Conservation (phyloP, 2,113 vertebrate genomes). For the Ciconia maguari region DNA sequence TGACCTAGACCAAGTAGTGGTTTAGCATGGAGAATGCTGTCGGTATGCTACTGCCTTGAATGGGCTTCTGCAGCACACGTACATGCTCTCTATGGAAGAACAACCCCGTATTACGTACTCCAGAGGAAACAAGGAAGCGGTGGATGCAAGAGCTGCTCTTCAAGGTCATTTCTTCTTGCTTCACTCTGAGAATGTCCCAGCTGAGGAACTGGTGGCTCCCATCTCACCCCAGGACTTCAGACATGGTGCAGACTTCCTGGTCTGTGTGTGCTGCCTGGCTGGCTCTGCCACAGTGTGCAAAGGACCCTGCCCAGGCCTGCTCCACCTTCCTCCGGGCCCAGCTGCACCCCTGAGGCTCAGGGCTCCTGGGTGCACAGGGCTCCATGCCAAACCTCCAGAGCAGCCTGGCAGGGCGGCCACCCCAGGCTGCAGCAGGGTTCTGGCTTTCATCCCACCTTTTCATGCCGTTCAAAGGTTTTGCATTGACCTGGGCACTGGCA, state of each 20-base stretch:
- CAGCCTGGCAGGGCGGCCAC: not conserved
- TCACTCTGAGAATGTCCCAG: not conserved
- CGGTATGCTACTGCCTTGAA: not conserved
- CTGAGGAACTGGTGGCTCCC: not conserved
- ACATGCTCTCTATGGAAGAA: not conserved
- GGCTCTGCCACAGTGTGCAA: not conserved
- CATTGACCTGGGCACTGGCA: not conserved
- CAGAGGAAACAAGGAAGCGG: not conserved
- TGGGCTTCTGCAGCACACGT: not conserved
- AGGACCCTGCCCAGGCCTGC: not conserved
- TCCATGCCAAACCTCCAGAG: not conserved
- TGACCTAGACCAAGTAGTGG: not conserved
- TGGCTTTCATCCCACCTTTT: not conserved
- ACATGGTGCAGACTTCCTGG: not conserved
- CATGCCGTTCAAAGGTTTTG: not conserved
- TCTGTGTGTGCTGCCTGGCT: rapidly evolving
- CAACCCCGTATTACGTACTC: not conserved
- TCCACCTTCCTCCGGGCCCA: not conserved
- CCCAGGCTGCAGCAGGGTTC: rapidly evolving
- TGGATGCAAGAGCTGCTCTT: not conserved
- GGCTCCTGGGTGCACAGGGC: not conserved
- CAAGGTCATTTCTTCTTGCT: not conserved
- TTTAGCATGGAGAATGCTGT: not conserved
- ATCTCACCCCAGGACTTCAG: not conserved
- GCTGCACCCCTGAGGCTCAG: not conserved